Conservation (phyloP, 2,113 vertebrate species). For the Triplophysa tibetana region DNA sequence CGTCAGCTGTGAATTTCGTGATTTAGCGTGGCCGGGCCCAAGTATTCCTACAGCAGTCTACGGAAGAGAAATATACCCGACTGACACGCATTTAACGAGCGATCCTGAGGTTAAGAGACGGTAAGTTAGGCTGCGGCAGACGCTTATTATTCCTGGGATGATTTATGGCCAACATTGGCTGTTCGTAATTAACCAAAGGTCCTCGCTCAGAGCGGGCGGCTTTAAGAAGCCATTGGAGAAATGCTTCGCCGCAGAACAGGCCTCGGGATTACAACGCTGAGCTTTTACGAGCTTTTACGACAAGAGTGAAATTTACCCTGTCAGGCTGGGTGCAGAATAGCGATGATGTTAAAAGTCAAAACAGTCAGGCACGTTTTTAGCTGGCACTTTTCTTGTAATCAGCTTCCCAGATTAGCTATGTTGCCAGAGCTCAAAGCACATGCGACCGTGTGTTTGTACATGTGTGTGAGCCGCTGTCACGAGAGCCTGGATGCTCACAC, state of each 20-base stretch:
- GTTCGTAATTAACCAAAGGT: conserved; percentile 71
- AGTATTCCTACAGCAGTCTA: conserved; percentile 63
- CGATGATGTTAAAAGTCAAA: conserved; percentile 20
- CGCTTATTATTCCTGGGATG: conserved; percentile 67
- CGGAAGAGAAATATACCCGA: conserved; percentile 60
- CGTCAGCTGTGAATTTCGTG: conserved; percentile 53
- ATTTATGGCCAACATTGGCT: conserved; percentile 67
- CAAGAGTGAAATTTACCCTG: conserved; percentile 59
- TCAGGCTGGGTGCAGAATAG: conserved; percentile 29
- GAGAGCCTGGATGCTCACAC: conserved; percentile 77
- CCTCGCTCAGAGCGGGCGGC: conserved; percentile 61
- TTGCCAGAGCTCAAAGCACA: conserved; percentile 24
- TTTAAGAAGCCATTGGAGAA: conserved; percentile 66
- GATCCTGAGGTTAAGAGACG: conserved; percentile 72
- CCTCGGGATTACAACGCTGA: conserved; percentile 60
- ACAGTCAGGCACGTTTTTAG: conserved; percentile 13
- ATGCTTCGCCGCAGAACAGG: conserved; percentile 65
- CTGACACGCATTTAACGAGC: conserved; percentile 69
- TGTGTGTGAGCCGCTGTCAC: conserved; percentile 64
- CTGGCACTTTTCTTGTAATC: conserved; percentile 23
- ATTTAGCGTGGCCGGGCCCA: conserved; percentile 51
- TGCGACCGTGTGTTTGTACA: neutral
- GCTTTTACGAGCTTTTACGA: conserved; percentile 63
- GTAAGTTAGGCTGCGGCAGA: conserved; percentile 62
- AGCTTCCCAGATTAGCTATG: conserved; percentile 50